Conservation (phyloP, 2,888 invertebrate species). For the Lycaena phlaeas region DNA sequence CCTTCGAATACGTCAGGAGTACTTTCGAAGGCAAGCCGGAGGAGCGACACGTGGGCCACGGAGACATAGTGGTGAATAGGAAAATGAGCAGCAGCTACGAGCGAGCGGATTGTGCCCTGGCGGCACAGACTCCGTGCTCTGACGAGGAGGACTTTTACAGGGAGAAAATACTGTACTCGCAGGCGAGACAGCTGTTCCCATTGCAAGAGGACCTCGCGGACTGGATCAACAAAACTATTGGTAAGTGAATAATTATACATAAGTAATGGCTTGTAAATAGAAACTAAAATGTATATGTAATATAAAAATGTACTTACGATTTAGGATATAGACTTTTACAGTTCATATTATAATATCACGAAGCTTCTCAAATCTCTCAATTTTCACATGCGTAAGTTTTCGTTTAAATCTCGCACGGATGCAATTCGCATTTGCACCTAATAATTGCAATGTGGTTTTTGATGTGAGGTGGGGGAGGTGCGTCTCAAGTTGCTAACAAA, state of each 20-base stretch:
- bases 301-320: too few species aligned
- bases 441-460: too few species aligned
- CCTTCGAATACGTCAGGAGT: constrained; percentile 54
- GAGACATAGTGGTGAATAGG: constrained; percentile 57
- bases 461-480: too few species aligned
- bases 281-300: too few species aligned
- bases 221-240: constrained; percentile 89
- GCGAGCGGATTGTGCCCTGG: constrained; percentile 64
- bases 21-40: constrained; percentile 35
- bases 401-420: too few species aligned
- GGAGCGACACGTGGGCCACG: constrained; percentile 48
- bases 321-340: too few species aligned
- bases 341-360: too few species aligned
- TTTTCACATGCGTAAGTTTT: too few species aligned
- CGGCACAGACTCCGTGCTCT: constrained; percentile 59
- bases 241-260: constrained; percentile 76
- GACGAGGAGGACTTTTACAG: constrained; percentile 80
- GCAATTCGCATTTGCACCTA: too few species aligned
- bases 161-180: constrained; percentile 81
- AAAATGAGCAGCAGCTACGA: constrained; percentile 62
- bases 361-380: too few species aligned
- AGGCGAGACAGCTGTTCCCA: constrained; percentile 85
- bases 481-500: background rate
- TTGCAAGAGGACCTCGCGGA: constrained; percentile 90
- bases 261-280: too few species aligned